Evolutionary conservation across 2,888 invertebrate species (phyloP), one percentile per base, ranked within the genome.

Genomic region (Laothoe populi): DNA sequence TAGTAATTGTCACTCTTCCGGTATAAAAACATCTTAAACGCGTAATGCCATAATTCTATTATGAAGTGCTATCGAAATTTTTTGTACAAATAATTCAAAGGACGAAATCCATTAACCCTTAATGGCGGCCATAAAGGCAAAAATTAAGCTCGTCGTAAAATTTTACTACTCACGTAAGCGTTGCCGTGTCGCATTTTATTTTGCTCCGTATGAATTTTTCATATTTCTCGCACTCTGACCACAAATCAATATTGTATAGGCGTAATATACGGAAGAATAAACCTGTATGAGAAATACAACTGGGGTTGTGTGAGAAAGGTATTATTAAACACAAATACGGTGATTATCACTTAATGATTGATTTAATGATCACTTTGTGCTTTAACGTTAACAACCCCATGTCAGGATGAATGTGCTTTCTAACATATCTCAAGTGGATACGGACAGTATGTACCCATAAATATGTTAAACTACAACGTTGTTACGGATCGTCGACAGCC

Each of bases 41-140:
- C 31, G 11, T 13, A 19, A 10, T 19, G 21, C 19, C 19, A 19
- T 35, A 35, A 19, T 53, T 53, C 35, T 53, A 53, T 19, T 31
- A 53, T 58, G 19, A 58, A 38, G 23, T 57, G 38, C 21, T 42
- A 24, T 42, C 57, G 38, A 24, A 23, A 57, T 35, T 23, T 58
- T 57, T 49, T 40, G 40, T 58, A 23, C 8, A 58, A 35, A 53
- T 58, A 58, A 40, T 42, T 58, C 57, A 42, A 58, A 58, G 24
- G 57, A 13, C 42, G 24, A 58, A 70, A 73, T 35, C 77, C 73
- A 78, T 77, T 76, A 77, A 64, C 61, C 57, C 62, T 63, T 64
- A 64, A 71, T 71, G 64, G 67, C 58, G 64, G 60, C 48, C 68
- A 67, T 77, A 75, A 77, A 78, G 71, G 26, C 48, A 61, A 65